phyloP scores from a whole-genome alignment of 2,888 invertebrate species.

The Notodonta dromedarius region DNA sequence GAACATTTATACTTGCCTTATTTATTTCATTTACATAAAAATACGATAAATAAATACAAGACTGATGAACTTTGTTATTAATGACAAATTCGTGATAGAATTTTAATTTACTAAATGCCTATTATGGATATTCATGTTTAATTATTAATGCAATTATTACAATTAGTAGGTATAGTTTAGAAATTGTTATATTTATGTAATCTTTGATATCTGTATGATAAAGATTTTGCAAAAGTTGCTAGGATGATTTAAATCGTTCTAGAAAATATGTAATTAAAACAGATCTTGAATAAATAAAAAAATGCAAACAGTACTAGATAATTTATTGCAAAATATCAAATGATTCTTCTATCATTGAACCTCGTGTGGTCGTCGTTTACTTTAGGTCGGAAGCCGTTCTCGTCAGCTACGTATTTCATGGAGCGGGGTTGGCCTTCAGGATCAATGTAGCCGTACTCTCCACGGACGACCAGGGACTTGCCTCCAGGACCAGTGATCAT shows the following conservation, averaged over 20 bases:
- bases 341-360: conserved; percentile 72
- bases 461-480: conserved; percentile 58
- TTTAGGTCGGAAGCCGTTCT: conserved; percentile 79
- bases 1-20: neutral
- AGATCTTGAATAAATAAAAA: neutral
- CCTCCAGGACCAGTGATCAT: conserved; percentile 45
- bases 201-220: too few relatives aligned
- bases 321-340: conserved; percentile 41
- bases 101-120: too few relatives aligned
- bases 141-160: too few relatives aligned
- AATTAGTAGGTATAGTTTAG: too few relatives aligned
- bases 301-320: conserved; percentile 7
- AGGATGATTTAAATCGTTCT: too few relatives aligned
- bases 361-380: conserved; percentile 53
- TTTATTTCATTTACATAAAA: conserved; percentile 2
- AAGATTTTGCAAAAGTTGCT: too few relatives aligned
- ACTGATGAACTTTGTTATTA: neutral
- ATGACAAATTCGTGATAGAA: too few relatives aligned
- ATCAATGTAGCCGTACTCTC: conserved; percentile 82
- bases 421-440: conserved; percentile 68
- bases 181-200: too few relatives aligned
- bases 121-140: too few relatives aligned
- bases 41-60: neutral
- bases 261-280: neutral
- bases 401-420: conserved; percentile 84